A percentile compares a stretch with the other conserved stretches of the same genome.
These are phyloP conservation scores for Halcyon chelicuti DNA, from an alignment of 2,797 vertebrate genomes.

Conservation along the genomic window DNA sequence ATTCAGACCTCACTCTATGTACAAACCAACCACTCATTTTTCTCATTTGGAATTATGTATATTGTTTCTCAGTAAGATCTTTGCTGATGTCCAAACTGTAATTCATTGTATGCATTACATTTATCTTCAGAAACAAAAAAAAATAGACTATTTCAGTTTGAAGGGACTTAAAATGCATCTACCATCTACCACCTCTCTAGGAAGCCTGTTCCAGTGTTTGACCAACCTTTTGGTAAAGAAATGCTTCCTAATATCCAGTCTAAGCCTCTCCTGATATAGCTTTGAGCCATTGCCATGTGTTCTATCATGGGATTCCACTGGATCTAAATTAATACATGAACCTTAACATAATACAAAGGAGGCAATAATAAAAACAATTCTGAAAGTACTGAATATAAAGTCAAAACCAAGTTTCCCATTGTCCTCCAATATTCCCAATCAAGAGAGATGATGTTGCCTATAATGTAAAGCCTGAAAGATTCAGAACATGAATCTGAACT, in stretches of 20 bases:
- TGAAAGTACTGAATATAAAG: neutral
- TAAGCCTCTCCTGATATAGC: no score
- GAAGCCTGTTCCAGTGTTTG: neutral
- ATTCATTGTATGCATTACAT: neutral
- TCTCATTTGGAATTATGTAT: neutral
- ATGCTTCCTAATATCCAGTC: no score
- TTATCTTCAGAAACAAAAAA: neutral
- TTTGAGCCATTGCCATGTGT: no score
- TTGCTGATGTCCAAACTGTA: neutral
- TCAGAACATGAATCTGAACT: neutral
- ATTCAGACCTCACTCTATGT: neutral
- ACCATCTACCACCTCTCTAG: neutral
- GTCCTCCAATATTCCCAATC: neutral
- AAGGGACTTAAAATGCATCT: neutral
- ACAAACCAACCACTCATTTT: neutral
- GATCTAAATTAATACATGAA: neutral
- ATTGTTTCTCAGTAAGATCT: neutral
- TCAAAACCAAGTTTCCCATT: neutral
- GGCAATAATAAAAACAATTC: neutral
- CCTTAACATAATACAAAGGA: neutral
- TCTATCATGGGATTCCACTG: neutral
- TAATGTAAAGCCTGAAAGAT: neutral
- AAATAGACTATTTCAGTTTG: neutral
- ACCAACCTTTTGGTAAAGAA: no score
- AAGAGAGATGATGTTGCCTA: neutral